These are phyloP conservation scores for Hydractinia symbiolongicarpus DNA, from an alignment of 30 jellyfish, hydroid and myxozoan genomes.

Conservation along the genomic window DNA sequence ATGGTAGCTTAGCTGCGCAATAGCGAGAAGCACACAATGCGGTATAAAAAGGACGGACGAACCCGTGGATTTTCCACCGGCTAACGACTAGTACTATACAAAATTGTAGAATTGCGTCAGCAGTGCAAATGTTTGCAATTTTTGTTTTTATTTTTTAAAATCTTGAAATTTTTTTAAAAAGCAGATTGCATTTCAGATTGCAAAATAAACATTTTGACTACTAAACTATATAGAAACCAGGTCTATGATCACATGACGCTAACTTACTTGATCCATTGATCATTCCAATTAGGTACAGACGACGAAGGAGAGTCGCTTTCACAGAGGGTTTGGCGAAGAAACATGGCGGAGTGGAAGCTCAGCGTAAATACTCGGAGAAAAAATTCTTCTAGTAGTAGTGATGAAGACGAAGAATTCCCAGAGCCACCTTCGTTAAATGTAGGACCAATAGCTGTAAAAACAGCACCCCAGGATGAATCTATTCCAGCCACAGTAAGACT, in stretches of 20 bases:
- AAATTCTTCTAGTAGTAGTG: not conserved
- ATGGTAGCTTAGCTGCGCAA: no score
- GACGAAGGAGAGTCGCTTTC: not conserved
- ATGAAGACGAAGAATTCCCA: conserved; percentile 26
- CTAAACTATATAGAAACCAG: conserved; percentile 24
- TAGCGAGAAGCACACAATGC: no score
- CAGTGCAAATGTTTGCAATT: no score
- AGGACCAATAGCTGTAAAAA: no score
- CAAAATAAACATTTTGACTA: not conserved
- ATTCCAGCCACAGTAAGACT: no score
- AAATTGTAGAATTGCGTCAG: no score
- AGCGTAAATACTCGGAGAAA: conserved; percentile 10
- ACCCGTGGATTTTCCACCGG: no score
- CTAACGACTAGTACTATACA: no score
- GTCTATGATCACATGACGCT: not conserved
- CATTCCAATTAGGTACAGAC: conserved; percentile 4
- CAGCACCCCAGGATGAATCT: no score
- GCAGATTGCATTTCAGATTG: not conserved
- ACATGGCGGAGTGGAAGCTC: conserved; percentile 43
- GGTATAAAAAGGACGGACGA: no score
- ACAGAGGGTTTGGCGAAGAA: not conserved
- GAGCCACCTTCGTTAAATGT: conserved; percentile 17
- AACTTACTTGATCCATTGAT: not conserved
- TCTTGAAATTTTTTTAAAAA: no score
- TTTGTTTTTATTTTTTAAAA: no score